Percentiles rank a stretch among this genome's conserved stretches.
These are phyloP conservation scores for Urophycis tenuis DNA, from an alignment of 2,797 vertebrate genomes.

Conservation along the genomic window DNA sequence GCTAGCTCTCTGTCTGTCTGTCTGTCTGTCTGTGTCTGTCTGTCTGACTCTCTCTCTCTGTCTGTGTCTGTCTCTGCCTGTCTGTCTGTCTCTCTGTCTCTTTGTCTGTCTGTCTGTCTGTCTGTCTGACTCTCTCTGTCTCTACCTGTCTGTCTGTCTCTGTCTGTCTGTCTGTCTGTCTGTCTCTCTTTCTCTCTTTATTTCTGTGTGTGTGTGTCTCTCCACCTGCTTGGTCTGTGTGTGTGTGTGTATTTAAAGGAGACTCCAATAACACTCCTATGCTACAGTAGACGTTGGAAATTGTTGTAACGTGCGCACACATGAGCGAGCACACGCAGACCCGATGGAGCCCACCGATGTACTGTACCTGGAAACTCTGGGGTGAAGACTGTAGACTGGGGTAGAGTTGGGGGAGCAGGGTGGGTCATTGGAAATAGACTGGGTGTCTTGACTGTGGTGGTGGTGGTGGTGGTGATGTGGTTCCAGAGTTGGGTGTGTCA, in stretches of 20 bases:
- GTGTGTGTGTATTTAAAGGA: conserved; percentile 11
- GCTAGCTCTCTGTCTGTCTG: neutral
- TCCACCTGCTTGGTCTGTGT: conserved; percentile 8
- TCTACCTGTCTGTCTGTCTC: conserved; percentile 17
- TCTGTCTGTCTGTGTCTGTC: too few relatives aligned
- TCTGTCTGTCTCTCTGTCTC: neutral
- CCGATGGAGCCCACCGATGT: neutral
- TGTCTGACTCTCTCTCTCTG: neutral
- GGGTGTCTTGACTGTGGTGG: neutral
- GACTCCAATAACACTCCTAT: neutral
- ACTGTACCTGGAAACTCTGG: neutral
- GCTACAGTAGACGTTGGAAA: neutral
- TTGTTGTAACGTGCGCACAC: neutral
- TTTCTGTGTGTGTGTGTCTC: neutral
- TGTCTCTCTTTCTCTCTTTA: neutral
- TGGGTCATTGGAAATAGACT: too few relatives aligned
- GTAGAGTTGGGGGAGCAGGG: too few relatives aligned
- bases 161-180: too few relatives aligned
- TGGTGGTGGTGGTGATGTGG: neutral
- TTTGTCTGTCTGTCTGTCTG: neutral
- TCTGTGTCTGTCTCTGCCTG: neutral
- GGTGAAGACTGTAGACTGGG: neutral
- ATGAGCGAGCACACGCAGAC: neutral
- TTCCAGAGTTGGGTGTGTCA: neutral
- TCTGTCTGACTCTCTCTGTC: neutral